Base-by-base conservation (phyloP, 2,113 vertebrate species). In the Uria lomvia region DNA sequence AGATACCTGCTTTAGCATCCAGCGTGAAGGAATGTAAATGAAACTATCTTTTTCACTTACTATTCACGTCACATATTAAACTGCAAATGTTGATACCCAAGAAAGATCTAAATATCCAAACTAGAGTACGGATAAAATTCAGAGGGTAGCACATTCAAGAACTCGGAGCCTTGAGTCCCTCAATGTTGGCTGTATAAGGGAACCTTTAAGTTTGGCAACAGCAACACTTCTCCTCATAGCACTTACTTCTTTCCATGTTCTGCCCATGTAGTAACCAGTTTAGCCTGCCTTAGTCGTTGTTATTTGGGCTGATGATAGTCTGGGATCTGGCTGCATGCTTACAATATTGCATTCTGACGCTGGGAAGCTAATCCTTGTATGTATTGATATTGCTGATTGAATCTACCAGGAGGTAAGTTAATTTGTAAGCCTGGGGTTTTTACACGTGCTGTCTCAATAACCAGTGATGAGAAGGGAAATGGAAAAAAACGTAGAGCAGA, bases 361-460 rank as follows among this genome's bases (percentile, higher is more conserved):
- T 76, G 67, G 62, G 73, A 88, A 90, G 81, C 80, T 87, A 92
- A 92, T 85, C 81, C 62, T 85, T 91, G 34, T 79, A 15, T 70
- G 74, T 90, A 47, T 40, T 89, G 92, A 29, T 94, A 76, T 15
- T 90, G 86, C 87, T 94, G 88, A 88, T 86, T 90, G 84, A 88
- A 85, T 88, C 77, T 91, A 76, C 84, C 62, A 66, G 84, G 84
- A 96, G 94, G 97, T 97, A 97, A 96, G 97, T 97, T 95, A 90
- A 96, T 87, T 91, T 94, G 72, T 85, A 55, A 87, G 84, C 81
- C 86, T 87, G 65, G n/a, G 72, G 65, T 88, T 87, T 72, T 81
- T 66, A 76, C 42, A 76, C 47, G 11, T 50, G 53, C 89, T 95
- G 40, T 89, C 83, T 95, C 53, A 62, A 68, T 94, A 86, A 65